phyloP scores from a whole-genome alignment of 2,113 vertebrate genomes.

The Rhineura floridana region DNA sequence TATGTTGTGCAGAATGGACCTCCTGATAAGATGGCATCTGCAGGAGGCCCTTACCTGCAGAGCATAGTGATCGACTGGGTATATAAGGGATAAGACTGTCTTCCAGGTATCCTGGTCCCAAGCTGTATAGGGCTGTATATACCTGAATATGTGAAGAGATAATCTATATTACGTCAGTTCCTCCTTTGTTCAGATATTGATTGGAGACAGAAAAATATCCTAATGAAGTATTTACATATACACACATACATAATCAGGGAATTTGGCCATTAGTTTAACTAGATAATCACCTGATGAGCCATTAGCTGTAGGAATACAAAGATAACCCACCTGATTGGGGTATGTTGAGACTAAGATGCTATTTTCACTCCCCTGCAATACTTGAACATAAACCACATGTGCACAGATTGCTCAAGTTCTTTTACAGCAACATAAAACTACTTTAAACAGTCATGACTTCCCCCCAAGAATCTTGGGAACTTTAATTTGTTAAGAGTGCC shows the following conservation, averaged over 20 bases:
- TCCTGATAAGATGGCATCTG: no score
- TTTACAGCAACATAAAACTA: neutral
- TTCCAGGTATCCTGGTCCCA: no score
- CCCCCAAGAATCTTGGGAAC: no score
- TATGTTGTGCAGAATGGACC: no score
- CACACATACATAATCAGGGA: neutral
- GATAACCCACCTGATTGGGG: neutral
- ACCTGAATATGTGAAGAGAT: neutral
- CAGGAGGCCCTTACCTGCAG: no score
- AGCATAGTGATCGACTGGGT: no score
- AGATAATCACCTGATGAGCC: neutral
- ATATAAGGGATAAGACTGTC: no score
- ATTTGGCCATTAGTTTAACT: neutral
- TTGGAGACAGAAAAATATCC: neutral
- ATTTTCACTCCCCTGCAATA: neutral
- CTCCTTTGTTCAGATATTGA: neutral
- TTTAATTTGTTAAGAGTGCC: no score
- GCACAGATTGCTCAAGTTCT: neutral
- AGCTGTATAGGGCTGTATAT: no score
- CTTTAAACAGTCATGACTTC: no score
- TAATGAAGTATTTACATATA: neutral
- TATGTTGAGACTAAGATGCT: neutral
- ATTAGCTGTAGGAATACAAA: neutral
- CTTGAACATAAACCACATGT: neutral
- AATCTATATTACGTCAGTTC: neutral